Evolutionary conservation across 2,797 vertebrate genomes (phyloP), one percentile per base, ranked within the genome.

Genomic region (Borostomias antarcticus): DNA sequence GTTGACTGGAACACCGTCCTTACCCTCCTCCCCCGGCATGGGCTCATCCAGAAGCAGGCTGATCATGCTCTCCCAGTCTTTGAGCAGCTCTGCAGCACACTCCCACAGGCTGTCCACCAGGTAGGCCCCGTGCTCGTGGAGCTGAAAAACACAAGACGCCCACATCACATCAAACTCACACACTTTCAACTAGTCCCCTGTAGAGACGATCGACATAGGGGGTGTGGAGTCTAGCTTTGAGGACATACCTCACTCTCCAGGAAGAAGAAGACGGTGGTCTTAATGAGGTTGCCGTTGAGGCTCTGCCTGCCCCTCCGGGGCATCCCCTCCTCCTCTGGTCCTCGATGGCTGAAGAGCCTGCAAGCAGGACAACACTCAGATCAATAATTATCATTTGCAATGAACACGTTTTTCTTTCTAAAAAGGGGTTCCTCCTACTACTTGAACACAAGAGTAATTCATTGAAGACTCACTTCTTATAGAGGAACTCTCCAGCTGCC

Each of bases 1-100:
- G n/a, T n/a, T n/a, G n/a, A n/a, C n/a, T n/a, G n/a, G n/a, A n/a
- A n/a, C n/a, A n/a, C n/a, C 15, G 4, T 47, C 53, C 87, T 81
- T 92, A 97, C 97, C 95, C 90, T 99, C 97, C 82, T 99, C 98
- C 85, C 97, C 98, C 79, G 95, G 96, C 74, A 98, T 84, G 45
- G 97, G 95, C 77, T 99, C 97, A 76, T 98, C 97, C 82, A 99
- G 84, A 81, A 99, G 91, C 84, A 99, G 92, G 79, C 97, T 98
- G 81, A 95, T 98, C 97, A 98, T 99, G 92, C 97, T 98, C 90
- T 99, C 98, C 98, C 98, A 99, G 92, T 99, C 98, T 89, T 99
- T 99, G 82, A 99, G 92, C 81, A 99, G 92, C 77, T 99, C 98
- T 69, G 94, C 90, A 79, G 96, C 96, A 80, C 97, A 98, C 82